Conservation (phyloP, 2,113 vertebrate species). For the Apodemus speciosus region DNA sequence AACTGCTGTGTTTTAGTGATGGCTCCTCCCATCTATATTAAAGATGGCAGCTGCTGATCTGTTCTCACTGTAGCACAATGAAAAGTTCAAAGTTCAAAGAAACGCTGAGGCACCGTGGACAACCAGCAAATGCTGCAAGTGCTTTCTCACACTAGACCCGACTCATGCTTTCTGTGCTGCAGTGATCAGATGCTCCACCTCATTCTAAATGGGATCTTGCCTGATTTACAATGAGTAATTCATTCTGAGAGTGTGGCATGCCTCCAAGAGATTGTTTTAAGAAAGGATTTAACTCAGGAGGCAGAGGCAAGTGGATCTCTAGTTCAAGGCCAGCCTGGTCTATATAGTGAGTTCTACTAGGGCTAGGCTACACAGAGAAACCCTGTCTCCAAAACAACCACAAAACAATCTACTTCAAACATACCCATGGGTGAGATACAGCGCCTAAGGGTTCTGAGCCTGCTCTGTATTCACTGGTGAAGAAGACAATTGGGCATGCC, state of each 20-base stretch:
- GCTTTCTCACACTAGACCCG: slow-evolving; percentile 9
- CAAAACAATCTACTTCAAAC: slow-evolving; percentile 35
- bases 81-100: slow-evolving; percentile 52
- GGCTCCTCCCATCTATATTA: background rate
- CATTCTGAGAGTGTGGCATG: slow-evolving; percentile 21
- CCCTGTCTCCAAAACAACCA: background rate
- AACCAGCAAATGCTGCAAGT: background rate
- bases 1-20: slow-evolving; percentile 42
- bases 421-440: background rate
- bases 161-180: slow-evolving; percentile 5
- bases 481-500: slow-evolving; percentile 35
- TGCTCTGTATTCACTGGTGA: background rate
- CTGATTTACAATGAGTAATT: slow-evolving; percentile 34
- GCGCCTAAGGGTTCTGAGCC: background rate
- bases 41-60: slow-evolving; percentile 9
- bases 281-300: too few species aligned
- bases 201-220: slow-evolving; percentile 56
- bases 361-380: too few species aligned
- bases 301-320: too few species aligned
- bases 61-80: background rate
- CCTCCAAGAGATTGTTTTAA: too few species aligned
- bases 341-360: too few species aligned
- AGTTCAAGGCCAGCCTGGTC: too few species aligned
- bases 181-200: background rate
- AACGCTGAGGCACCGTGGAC: background rate